A percentile compares a stretch with the other conserved stretches of the same genome.
Conservation (phyloP, 2,113 vertebrate species). For the Rhynchomys soricoides region DNA sequence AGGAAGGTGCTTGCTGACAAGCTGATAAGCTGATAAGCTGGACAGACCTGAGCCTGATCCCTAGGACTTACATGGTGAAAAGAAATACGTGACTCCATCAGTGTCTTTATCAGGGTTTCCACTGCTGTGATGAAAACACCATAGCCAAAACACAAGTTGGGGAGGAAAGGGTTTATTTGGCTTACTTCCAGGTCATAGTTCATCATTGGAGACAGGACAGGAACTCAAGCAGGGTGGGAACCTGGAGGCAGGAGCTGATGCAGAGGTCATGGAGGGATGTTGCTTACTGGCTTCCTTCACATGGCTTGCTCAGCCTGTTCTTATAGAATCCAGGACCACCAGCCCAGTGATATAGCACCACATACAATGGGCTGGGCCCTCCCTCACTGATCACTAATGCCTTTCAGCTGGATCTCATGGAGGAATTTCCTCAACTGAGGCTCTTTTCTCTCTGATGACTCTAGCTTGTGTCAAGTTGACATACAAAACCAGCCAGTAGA, state of each 20-base stretch:
- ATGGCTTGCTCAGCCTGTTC: background rate
- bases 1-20: background rate
- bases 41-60: no score
- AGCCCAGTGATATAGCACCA: background rate
- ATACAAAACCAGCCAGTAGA: background rate
- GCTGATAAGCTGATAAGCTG: background rate
- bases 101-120: background rate
- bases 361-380: background rate
- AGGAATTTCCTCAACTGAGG: background rate
- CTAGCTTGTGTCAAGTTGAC: background rate
- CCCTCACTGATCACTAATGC: background rate
- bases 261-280: background rate
- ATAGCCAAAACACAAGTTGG: background rate
- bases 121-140: background rate
- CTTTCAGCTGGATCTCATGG: background rate
- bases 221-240: background rate
- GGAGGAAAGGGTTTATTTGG: background rate
- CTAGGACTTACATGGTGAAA: background rate
- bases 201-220: background rate
- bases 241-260: background rate
- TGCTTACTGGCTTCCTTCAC: background rate
- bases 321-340: background rate
- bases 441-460: background rate
- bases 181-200: background rate
- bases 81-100: background rate